Conservation (phyloP, 2,888 invertebrate species). For the Timema podura region DNA sequence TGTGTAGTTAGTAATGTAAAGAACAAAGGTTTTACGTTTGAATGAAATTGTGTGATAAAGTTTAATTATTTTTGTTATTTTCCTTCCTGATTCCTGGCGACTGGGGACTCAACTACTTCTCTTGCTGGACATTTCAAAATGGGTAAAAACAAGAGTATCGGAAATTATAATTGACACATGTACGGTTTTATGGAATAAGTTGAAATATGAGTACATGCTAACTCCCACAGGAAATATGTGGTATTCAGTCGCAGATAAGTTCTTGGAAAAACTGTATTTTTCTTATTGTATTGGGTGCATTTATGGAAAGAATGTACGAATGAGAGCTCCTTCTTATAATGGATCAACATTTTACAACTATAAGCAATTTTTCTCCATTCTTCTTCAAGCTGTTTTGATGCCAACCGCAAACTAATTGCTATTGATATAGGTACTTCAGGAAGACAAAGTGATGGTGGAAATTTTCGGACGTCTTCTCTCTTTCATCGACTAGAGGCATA, state of each 20-base stretch:
- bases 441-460: constrained; percentile 8
- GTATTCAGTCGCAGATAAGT: constrained; percentile 1
- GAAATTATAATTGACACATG: constrained; percentile 1
- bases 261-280: background rate
- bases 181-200: background rate
- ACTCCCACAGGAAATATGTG: background rate
- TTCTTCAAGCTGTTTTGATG: constrained; percentile 3
- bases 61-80: background rate
- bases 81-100: background rate
- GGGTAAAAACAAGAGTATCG: background rate
- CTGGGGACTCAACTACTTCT: background rate
- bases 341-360: background rate
- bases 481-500: too few species aligned
- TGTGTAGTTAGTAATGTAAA: too few species aligned
- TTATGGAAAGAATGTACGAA: background rate
- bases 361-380: constrained; percentile 8
- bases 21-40: too few species aligned
- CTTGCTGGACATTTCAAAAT: background rate
- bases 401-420: background rate
- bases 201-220: background rate
- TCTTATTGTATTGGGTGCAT: background rate
- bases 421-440: constrained; percentile 1
- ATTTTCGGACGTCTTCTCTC: background rate
- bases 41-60: too few species aligned
- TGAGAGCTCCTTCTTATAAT: background rate